Evolutionary conservation across 2,113 vertebrate genomes (phyloP), one percentile per base, ranked within the genome.

Genomic region (Cynocephalus volans): DNA sequence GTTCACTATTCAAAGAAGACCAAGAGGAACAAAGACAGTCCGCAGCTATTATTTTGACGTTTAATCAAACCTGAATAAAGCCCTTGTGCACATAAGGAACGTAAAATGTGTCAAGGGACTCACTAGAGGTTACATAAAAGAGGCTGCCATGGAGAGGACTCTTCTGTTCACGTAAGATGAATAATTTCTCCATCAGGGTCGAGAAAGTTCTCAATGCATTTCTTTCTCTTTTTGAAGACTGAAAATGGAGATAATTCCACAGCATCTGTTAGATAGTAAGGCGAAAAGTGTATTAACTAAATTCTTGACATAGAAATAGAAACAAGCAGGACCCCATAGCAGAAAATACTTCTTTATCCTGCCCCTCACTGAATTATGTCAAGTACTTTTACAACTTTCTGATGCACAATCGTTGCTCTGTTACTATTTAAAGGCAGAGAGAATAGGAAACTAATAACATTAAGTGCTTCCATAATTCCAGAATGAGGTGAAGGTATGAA

Each of bases 51-150:
- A 87, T 54, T 87, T n/a, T 92, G 89, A 87, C 54, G 4, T 85
- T 95, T 75, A 95, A 96, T 95, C 88, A 94, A 96, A 90, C 26
- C 94, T 75, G 88, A 88, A 89, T 69, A 28, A 94, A 95, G 85
- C 19, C 0, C 69, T 41, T 54, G 77, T 69, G 67, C 80, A n/a
- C 28, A 77, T 33, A 90, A 89, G 87, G 65, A 48, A 81, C 95
- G 75, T 26, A 41, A 81, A 31, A 9, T 15, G 50, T 73, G 77
- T 54, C 36, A 69, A 62, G 87, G 87, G 81, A 48, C 96, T 85
- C 95, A n/a, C n/a, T 9, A 21, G 77, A 77, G 92, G 60, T 50
- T 14, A 65, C 5, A 6, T 15, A n/a, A 72, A 86, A 81, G 70
- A 92, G 92, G 64, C 64, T 80, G 83, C 52, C 23, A 18, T 0